Evolutionary conservation across 2,113 vertebrate genomes (phyloP).

Genomic region (Beaufortia kweichowensis): DNA sequence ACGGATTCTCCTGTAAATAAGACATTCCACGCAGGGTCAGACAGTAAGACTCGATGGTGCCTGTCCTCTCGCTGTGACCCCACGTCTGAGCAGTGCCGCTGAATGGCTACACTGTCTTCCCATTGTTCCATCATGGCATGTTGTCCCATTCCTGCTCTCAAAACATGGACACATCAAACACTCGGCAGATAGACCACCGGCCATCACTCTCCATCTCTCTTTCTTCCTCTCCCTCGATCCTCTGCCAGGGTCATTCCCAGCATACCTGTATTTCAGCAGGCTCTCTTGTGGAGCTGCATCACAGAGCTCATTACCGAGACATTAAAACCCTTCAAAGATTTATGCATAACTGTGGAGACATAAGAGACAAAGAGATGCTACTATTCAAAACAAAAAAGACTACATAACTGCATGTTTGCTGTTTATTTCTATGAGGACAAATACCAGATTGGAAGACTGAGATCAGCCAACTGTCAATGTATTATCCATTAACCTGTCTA

Average conservation of each 20-base stretch:
- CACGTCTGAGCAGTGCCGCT: conserved; percentile 20
- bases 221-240: conserved; percentile 53
- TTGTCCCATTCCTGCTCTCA: conserved; percentile 47
- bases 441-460: not conserved
- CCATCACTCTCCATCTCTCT: conserved; percentile 56
- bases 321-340: conserved; percentile 36
- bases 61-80: conserved; percentile 33
- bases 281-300: conserved; percentile 40
- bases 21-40: conserved; percentile 21
- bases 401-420: not conserved
- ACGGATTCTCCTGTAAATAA: conserved; percentile 15
- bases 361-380: conserved; percentile 27
- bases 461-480: not conserved
- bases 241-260: conserved; percentile 51
- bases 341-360: not conserved
- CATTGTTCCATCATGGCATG: conserved; percentile 41
- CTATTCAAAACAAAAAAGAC: not conserved
- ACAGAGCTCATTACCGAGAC: conserved; percentile 34
- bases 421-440: not conserved
- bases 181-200: conserved; percentile 47
- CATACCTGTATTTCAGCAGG: conserved; percentile 57
- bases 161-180: conserved; percentile 54
- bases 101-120: conserved; percentile 47
- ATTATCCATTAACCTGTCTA: not conserved
- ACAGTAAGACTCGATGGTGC: conserved; percentile 51